A percentile compares a stretch with the other conserved stretches of the same genome.
phyloP scores from a whole-genome alignment of 1,140 invertebrate genomes.

The Drosophila aff. region DNA sequence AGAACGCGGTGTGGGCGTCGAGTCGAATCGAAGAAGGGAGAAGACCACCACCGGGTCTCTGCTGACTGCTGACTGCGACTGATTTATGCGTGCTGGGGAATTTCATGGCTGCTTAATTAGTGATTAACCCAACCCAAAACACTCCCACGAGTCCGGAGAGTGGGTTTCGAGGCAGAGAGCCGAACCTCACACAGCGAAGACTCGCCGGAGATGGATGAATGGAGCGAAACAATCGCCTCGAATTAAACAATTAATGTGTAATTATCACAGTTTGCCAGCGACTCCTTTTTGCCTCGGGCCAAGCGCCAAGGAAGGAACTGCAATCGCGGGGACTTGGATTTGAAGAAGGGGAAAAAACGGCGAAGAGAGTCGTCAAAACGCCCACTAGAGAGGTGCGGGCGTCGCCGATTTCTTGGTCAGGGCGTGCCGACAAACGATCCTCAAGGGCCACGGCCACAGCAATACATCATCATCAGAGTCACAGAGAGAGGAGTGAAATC shows the following conservation, averaged over 20 bases:
- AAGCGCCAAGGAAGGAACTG: constrained; percentile 47
- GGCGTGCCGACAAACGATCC: constrained; percentile 71
- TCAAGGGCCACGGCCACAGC: constrained; percentile 34
- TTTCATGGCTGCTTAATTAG: constrained; percentile 75
- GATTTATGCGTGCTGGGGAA: constrained; percentile 59
- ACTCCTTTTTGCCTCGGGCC: constrained; percentile 43
- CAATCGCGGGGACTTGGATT: background rate
- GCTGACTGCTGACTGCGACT: constrained; percentile 32
- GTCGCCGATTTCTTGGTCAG: constrained; percentile 38
- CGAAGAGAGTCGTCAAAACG: constrained; percentile 72
- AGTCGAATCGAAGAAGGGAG: constrained; percentile 13
- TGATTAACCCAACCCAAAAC: constrained; percentile 56
- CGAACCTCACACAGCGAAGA: constrained; percentile 65
- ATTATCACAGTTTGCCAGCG: constrained; percentile 77
- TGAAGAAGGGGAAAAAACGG: background rate
- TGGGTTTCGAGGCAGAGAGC: constrained; percentile 43
- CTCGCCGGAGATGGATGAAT: constrained; percentile 39
- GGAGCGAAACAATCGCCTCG: constrained; percentile 57
- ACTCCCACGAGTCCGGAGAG: constrained; percentile 50
- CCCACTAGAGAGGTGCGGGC: constrained; percentile 66
- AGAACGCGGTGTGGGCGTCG: constrained; percentile 33
- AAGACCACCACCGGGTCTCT: constrained; percentile 57
- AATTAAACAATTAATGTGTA: constrained; percentile 83
- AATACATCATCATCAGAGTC: constrained; percentile 74
- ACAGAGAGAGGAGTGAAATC: background rate